A percentile compares a stretch with the other conserved stretches of the same genome.
Conservation (phyloP, 2,113 vertebrate genomes). For the Ranitomeya imitator region DNA sequence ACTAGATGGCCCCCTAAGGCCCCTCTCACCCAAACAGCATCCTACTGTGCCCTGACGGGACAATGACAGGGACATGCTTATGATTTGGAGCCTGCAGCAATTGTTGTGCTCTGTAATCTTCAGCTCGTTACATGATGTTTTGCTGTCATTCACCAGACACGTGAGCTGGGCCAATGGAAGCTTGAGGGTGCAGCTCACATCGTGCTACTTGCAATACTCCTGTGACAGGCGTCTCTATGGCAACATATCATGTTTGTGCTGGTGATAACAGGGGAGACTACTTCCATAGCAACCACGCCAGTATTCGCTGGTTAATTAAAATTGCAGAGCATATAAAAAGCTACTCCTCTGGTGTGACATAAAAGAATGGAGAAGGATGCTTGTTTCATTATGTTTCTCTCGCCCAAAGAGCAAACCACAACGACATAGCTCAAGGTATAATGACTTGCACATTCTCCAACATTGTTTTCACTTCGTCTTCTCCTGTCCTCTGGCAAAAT, state of each 20-base stretch:
- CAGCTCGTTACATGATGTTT: not conserved
- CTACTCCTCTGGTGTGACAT: not conserved
- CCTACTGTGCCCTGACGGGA: too few species aligned
- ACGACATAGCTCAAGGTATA: not conserved
- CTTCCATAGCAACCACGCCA: constrained; percentile 63
- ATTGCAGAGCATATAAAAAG: constrained; percentile 1
- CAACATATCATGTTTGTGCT: constrained; percentile 59
- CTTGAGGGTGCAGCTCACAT: not conserved
- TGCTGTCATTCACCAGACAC: not conserved
- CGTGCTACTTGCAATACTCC: constrained; percentile 20
- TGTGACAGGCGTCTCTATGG: constrained; percentile 62
- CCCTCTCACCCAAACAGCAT: too few species aligned
- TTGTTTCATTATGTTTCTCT: not conserved
- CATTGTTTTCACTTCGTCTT: not conserved
- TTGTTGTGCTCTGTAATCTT: not conserved
- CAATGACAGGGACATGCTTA: not conserved
- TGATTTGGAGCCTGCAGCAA: not conserved
- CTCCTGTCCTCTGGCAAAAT: not conserved
- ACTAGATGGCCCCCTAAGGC: too few species aligned
- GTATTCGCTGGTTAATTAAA: constrained; percentile 13
- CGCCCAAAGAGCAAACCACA: not conserved
- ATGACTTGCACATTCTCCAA: not conserved
- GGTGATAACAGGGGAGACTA: constrained; percentile 56
- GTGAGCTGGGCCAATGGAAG: not conserved
- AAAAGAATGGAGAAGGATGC: not conserved